Base-by-base conservation (phyloP, 2,888 invertebrate species). In the Ennomos erosarius region DNA sequence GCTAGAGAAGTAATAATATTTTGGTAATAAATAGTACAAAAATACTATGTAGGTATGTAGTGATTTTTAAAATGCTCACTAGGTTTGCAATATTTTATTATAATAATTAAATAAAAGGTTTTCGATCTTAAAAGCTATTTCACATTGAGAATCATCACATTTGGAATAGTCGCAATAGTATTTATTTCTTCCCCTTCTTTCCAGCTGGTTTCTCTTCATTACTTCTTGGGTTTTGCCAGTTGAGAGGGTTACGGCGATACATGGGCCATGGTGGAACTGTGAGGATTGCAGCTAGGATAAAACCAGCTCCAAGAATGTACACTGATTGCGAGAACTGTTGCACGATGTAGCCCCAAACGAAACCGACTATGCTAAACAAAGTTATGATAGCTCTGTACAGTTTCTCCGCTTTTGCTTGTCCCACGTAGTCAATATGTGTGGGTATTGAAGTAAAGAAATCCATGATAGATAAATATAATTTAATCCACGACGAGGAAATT, bases 191-290 rank as follows among this genome's bases (percentile, higher is more conserved):
- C 60, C 93, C 93, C 77, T 94, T 94, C 69, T 94, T 94, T 66
- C 85, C 82, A 33, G 93, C 76, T 52, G 81, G 77, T 76, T 88
- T 87, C 56, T 85, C 93, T 84, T 92, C 91, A 8, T 78, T 73
- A 60, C 64, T 90, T 67, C 75, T 86, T 46, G 96, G 94, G 79
- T 97, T 97, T 81, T 97, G 98, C 99, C 99, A 99, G 65, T 96
- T 96, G 6, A 99, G 89, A 1, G 98, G 96, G 79, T 97, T 97
- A 65, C 95, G 95, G 64, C 98, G 94, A 79, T 98, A 99, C 94
- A 98, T 96, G 0, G 98, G 98, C 98, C 99, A 99, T n/a, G 98
- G 98, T 33, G 98, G 98, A 74, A 99, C 95, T 0, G 98, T 98
- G 44, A 98, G 84, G 77, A 98, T 88, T 40, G 97, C 95, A 44